Conservation (phyloP, 2,797 vertebrate species). For the Mionectes olivaceus region DNA sequence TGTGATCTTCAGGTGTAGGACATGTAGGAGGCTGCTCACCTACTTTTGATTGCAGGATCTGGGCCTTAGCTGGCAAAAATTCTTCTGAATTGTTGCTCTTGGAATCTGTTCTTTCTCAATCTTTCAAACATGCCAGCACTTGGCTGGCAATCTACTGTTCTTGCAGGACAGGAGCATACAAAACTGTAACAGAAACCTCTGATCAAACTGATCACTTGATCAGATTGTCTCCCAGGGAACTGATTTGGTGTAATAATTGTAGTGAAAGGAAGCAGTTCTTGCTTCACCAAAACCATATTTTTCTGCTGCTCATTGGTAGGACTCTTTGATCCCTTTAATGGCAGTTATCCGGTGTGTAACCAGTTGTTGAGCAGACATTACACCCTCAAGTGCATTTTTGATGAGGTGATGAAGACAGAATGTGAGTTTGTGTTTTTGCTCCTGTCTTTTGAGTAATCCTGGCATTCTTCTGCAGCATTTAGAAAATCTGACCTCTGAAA, state of each 20-base stretch:
- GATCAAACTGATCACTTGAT: neutral
- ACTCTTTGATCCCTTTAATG: neutral
- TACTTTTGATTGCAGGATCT: neutral
- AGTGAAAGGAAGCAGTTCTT: neutral
- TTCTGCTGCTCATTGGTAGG: neutral
- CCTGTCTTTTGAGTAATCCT: neutral
- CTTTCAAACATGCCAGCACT: neutral
- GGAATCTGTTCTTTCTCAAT: slow-evolving; percentile 19
- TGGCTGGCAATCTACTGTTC: neutral
- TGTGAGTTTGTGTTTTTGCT: neutral
- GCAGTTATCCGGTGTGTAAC: neutral
- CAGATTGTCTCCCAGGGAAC: slow-evolving; percentile 11
- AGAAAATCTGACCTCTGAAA: neutral
- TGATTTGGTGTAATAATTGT: neutral
- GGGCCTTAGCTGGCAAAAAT: neutral
- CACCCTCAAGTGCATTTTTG: neutral
- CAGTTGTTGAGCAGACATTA: neutral
- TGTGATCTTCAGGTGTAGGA: neutral
- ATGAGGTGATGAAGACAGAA: neutral
- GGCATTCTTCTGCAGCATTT: neutral
- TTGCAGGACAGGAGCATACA: neutral
- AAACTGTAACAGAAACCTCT: neutral
- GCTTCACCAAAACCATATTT: neutral
- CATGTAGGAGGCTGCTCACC: neutral
- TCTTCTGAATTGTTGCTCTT: neutral